Conservation (phyloP, 2,113 vertebrate species). For the Bothrops jararaca region DNA sequence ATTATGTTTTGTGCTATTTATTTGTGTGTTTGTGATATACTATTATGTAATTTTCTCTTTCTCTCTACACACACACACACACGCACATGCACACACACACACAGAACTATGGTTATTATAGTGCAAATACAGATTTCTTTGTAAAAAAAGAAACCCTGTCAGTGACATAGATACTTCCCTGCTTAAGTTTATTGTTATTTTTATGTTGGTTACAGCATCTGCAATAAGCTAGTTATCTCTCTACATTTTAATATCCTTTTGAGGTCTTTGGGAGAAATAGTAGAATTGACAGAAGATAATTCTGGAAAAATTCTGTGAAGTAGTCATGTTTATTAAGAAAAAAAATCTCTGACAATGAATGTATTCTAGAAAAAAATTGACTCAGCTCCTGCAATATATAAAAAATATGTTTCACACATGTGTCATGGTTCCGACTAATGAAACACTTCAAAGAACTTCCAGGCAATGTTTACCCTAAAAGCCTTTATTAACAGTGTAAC, state of each 20-base stretch:
- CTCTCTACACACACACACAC: too few species aligned
- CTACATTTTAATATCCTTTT: background rate
- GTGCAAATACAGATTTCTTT: background rate
- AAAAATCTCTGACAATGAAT: background rate
- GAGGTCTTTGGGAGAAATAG: background rate
- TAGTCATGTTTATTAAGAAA: background rate
- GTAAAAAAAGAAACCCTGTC: background rate
- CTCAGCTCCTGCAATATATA: background rate
- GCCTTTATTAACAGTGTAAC: too few species aligned
- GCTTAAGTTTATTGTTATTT: background rate
- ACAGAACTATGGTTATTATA: background rate
- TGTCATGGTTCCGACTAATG: too few species aligned
- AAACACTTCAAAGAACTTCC: too few species aligned
- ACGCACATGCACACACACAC: too few species aligned
- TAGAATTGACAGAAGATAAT: background rate
- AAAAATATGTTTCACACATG: background rate
- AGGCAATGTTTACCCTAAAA: too few species aligned
- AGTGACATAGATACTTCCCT: background rate
- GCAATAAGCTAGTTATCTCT: background rate
- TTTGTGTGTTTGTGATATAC: background rate
- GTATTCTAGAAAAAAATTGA: background rate
- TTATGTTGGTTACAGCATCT: background rate
- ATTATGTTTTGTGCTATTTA: background rate
- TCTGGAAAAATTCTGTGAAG: background rate
- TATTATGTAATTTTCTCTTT: background rate